phyloP scores from a whole-genome alignment of 1,140 invertebrate species.

The Nasonia giraulti region DNA sequence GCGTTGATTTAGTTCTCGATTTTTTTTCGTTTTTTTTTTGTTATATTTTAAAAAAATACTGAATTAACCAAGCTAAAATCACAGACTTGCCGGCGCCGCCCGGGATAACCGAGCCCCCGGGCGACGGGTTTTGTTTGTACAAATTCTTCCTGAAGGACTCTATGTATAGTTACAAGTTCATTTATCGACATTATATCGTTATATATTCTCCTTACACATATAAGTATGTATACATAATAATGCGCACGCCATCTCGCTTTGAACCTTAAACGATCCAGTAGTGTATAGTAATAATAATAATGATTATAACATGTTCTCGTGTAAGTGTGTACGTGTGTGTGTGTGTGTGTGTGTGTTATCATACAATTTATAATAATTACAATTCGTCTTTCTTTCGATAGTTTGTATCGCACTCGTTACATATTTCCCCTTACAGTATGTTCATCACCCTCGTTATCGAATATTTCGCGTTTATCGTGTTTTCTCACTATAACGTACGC shows the following conservation, averaged over 20 bases:
- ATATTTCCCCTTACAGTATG: background rate
- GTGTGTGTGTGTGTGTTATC: constrained; percentile 7
- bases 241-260: constrained; percentile 34
- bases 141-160: constrained; percentile 73
- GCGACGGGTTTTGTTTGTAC: constrained; percentile 72
- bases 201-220: constrained; percentile 52
- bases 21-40: constrained; percentile 49
- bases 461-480: constrained; percentile 10
- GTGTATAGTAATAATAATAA: background rate
- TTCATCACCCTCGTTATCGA: background rate
- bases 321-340: background rate
- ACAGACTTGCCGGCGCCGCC: constrained; percentile 68
- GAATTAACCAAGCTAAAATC: constrained; percentile 76
- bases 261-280: background rate
- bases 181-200: constrained; percentile 46
- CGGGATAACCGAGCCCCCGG: constrained; percentile 30
- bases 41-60: constrained; percentile 73
- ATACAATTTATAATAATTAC: constrained; percentile 45
- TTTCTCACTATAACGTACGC: background rate
- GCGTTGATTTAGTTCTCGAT: constrained; percentile 62
- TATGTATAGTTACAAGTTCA: constrained; percentile 61
- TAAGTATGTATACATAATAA: constrained; percentile 52
- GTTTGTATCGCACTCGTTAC: background rate
- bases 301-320: constrained; percentile 13
- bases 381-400: constrained; percentile 30